Evolutionary conservation across 2,888 invertebrate genomes (phyloP), one percentile per base, ranked within the genome.

Genomic region (Eupelmus urozonus): DNA sequence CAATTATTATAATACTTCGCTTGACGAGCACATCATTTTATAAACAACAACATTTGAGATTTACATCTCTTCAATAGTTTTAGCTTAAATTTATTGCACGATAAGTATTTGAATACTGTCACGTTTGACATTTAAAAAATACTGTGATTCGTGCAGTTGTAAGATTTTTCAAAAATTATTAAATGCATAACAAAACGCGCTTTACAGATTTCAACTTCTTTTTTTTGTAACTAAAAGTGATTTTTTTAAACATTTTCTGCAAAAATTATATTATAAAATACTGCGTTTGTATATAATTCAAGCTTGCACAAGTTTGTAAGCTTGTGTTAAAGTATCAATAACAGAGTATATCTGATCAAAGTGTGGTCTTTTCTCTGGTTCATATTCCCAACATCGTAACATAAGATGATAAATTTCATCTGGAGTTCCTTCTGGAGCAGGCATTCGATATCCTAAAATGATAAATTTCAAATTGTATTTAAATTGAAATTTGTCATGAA

Each of bases 331-430:
- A 83, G 93, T 93, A 87, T 96, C 96, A 20, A 96, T 95, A 81
- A 94, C 92, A 40, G 94, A 93, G 88, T 93, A 94, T 84, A 98
- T 95, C 90, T 97, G 96, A 89, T 96, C 95, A 90, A 98, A 98
- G 90, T 97, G 97, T 51, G 97, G 98, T 84, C 98, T 92, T 85
- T 95, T 94, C 82, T 97, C 97, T 2, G 97, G 95, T 86, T 97
- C 95, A 88, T 97, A 97, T 86, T 97, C 96, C 98, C 98, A 98
- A 89, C 98, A 98, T 78, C 95, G 93, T 78, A 96, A 90, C 97
- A 98, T 98, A 79, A 98, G 91, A 77, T 95, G 93, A 90, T 98
- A 97, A 89, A 97, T 95, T 88, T 96, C 95, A 65, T 96, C 96
- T 0, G 97, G 95, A 51, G 96, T 96, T 71, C 94, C 94, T 81